Evolutionary conservation across 1,140 invertebrate species (phyloP).

Genomic region (Papilio glaucus): DNA sequence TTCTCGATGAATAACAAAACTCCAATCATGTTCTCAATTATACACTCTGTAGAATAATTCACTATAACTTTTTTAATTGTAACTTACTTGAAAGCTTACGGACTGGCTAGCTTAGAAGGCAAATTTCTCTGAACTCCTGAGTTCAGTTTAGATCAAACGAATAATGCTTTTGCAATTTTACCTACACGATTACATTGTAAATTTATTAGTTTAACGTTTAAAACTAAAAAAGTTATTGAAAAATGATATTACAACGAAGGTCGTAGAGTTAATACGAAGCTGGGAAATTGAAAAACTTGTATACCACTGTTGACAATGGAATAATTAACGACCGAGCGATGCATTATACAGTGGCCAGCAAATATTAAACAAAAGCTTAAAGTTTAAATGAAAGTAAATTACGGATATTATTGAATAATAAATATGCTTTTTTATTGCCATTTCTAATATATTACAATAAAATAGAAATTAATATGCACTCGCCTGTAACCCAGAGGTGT

Average conservation of each 20-base stretch:
- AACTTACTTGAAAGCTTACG: not conserved
- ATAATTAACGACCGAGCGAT: slow-evolving; percentile 5
- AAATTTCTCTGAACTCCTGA: not conserved
- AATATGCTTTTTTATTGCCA: not conserved
- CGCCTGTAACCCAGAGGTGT: too few relatives aligned
- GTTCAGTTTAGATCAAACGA: not conserved
- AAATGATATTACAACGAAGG: not conserved
- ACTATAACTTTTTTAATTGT: not conserved
- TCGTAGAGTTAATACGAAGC: not conserved
- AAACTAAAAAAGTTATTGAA: not conserved
- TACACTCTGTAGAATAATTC: too few relatives aligned
- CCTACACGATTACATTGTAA: not conserved
- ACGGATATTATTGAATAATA: not conserved
- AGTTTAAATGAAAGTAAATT: not conserved
- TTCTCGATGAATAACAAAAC: too few relatives aligned
- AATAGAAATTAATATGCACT: too few relatives aligned
- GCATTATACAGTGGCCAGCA: not conserved
- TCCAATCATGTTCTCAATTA: too few relatives aligned
- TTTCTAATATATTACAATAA: not conserved
- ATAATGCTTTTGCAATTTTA: not conserved
- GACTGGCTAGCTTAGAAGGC: not conserved
- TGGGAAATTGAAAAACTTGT: slow-evolving; percentile 13
- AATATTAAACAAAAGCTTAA: slow-evolving; percentile 9
- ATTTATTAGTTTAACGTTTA: not conserved
- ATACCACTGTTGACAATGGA: slow-evolving; percentile 4